phyloP scores from a whole-genome alignment of 2,888 invertebrate genomes.

The Bombylius discolor region DNA sequence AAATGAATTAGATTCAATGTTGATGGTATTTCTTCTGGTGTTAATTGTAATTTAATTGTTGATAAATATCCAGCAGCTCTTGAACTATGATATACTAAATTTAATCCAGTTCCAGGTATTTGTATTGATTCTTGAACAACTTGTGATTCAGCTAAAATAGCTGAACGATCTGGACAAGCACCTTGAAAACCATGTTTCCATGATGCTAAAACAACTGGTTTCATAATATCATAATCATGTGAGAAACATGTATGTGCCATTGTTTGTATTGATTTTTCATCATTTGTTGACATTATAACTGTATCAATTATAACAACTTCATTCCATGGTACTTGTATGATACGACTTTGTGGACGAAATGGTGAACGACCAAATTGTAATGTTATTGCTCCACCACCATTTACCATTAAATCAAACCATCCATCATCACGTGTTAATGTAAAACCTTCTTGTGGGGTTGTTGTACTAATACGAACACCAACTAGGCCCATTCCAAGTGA shows the following conservation, averaged over 20 bases:
- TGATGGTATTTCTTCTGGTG: conserved; percentile 69
- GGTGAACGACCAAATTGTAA: conserved; percentile 87
- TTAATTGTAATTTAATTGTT: conserved; percentile 81
- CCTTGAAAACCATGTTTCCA: conserved; percentile 94
- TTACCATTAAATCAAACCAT: conserved; percentile 96
- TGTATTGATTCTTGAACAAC: conserved; percentile 90
- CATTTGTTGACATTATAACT: conserved; percentile 67
- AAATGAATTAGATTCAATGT: conserved; percentile 79
- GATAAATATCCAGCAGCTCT: conserved; percentile 86
- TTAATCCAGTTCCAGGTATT: conserved; percentile 89
- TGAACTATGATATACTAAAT: conserved; percentile 92
- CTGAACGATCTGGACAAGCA: conserved; percentile 84
- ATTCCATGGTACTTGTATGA: conserved; percentile 93
- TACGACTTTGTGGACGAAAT: conserved; percentile 75
- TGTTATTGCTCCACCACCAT: conserved; percentile 96
- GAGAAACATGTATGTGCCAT: conserved; percentile 68
- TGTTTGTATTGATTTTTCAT: conserved; percentile 55
- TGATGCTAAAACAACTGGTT: conserved; percentile 82
- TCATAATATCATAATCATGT: conserved; percentile 86
- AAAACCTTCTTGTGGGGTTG: conserved; percentile 89
- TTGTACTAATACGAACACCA: conserved; percentile 90
- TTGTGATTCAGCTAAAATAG: conserved; percentile 80
- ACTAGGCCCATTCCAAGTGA: conserved; percentile 84
- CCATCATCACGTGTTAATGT: conserved; percentile 85
- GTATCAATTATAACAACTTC: conserved; percentile 91